Evolutionary conservation across 2,888 invertebrate species (phyloP).

Genomic region (Patella caerulea): DNA sequence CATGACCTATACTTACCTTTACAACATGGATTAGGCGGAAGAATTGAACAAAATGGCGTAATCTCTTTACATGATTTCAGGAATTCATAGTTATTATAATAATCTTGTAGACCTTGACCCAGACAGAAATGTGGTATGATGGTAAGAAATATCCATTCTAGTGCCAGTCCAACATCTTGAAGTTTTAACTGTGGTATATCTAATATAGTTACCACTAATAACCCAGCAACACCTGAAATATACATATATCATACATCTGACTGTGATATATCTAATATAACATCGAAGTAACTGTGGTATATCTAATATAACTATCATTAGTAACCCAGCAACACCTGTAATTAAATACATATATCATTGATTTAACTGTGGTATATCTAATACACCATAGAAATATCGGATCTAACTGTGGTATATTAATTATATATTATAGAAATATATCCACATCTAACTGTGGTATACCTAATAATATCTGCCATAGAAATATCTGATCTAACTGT

Average conservation of each 20-base stretch:
- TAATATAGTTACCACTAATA: constrained; percentile 81
- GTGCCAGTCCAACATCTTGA: constrained; percentile 75
- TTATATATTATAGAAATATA: too few species aligned
- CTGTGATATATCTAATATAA: too few species aligned
- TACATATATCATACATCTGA: too few species aligned
- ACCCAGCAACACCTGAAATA: constrained; percentile 79
- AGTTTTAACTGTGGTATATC: constrained; percentile 77
- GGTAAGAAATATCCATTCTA: constrained; percentile 80
- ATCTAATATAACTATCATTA: constrained; percentile 74
- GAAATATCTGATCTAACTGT: too few species aligned
- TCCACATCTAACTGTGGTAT: too few species aligned
- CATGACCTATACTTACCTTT: constrained; percentile 36
- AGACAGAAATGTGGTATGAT: constrained; percentile 81
- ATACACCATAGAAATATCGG: too few species aligned
- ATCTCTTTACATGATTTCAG: constrained; percentile 65
- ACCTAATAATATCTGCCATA: too few species aligned
- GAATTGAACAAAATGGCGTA: constrained; percentile 17
- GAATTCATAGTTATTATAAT: constrained; percentile 71
- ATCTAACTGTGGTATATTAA: too few species aligned
- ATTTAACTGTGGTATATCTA: too few species aligned
- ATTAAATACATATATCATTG: background rate
- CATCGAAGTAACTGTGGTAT: too few species aligned
- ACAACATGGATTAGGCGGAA: constrained; percentile 47
- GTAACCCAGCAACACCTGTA: constrained; percentile 80
- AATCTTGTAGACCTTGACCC: constrained; percentile 72